A percentile compares a stretch with the other conserved stretches of the same genome.
Conservation (phyloP, 2,888 invertebrate genomes). For the Polylopha cassiicola region DNA sequence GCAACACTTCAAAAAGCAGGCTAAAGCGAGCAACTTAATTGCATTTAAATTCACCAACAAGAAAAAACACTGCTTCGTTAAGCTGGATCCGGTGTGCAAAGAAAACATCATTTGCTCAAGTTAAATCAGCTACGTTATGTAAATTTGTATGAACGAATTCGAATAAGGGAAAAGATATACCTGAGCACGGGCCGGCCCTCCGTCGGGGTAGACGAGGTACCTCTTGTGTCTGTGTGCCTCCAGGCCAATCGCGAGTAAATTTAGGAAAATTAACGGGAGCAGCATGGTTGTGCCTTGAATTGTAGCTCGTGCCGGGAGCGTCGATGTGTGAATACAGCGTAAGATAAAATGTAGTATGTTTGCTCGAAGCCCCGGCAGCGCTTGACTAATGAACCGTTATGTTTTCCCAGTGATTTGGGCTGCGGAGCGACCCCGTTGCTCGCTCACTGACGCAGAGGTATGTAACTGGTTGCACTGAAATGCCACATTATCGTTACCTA, state of each 20-base stretch:
- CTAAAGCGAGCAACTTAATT: slow-evolving; percentile 53
- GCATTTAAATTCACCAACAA: slow-evolving; percentile 70
- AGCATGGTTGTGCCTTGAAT: slow-evolving; percentile 38
- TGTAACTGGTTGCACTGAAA: slow-evolving; percentile 26
- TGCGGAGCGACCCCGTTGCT: slow-evolving; percentile 41
- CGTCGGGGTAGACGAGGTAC: slow-evolving; percentile 77
- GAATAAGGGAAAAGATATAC: slow-evolving; percentile 49
- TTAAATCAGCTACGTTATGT: slow-evolving; percentile 57
- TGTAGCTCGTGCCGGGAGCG: slow-evolving; percentile 38
- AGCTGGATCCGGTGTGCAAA: slow-evolving; percentile 57
- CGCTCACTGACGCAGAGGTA: slow-evolving; percentile 29
- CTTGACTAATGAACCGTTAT: slow-evolving; percentile 73
- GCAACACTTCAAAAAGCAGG: slow-evolving; percentile 43
- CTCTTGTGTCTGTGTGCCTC: slow-evolving; percentile 63
- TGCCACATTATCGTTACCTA: slow-evolving; percentile 14
- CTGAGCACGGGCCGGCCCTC: slow-evolving; percentile 78
- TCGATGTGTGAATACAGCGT: slow-evolving; percentile 53
- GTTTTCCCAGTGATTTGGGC: slow-evolving; percentile 65
- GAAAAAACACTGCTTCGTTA: slow-evolving; percentile 69
- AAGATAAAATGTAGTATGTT: slow-evolving; percentile 64
- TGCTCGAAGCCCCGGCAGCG: slow-evolving; percentile 53
- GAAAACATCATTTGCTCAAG: slow-evolving; percentile 69
- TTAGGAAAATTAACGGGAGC: slow-evolving; percentile 53
- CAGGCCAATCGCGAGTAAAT: slow-evolving; percentile 42
- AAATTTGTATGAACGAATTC: slow-evolving; percentile 45